Percentiles rank a stretch among this genome's conserved stretches.
Evolutionary conservation across 2,888 invertebrate genomes (phyloP).

Genomic region (Machimus rusticus): DNA sequence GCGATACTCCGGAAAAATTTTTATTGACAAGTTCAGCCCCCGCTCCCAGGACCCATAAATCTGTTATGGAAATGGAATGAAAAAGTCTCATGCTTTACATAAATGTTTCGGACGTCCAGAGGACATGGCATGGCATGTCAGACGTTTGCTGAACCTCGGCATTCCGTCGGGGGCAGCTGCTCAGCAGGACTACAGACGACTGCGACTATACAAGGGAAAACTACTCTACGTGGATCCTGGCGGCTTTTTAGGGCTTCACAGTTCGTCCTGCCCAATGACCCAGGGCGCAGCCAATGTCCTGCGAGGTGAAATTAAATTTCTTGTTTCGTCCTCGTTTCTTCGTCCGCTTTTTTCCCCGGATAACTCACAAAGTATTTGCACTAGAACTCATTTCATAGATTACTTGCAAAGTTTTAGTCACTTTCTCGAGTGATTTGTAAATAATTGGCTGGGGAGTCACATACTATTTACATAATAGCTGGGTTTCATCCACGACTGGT

Average conservation of each 20-base stretch:
- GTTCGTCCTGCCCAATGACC: neutral
- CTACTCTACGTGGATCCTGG: neutral
- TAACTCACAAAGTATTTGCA: neutral
- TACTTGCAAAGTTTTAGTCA: neutral
- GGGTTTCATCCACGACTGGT: neutral
- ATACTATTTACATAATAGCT: neutral
- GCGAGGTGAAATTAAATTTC: neutral
- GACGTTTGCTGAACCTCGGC: slow-evolving; percentile 2
- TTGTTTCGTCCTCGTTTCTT: neutral
- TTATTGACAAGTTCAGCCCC: slow-evolving; percentile 13
- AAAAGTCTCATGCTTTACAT: slow-evolving; percentile 16
- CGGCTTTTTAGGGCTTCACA: neutral
- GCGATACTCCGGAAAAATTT: neutral
- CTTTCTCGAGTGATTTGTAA: neutral
- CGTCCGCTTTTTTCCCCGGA: neutral
- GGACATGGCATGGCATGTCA: slow-evolving; percentile 22
- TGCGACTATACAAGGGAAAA: neutral
- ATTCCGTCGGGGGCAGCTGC: neutral
- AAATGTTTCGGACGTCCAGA: slow-evolving; percentile 17
- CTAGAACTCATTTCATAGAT: neutral
- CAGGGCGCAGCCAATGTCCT: neutral
- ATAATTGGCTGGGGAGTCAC: neutral
- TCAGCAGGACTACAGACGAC: neutral
- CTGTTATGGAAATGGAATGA: slow-evolving; percentile 24
- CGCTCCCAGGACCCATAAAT: neutral